These are phyloP conservation scores for Chalcis sispes DNA, from an alignment of 2,888 invertebrate genomes.

Conservation along the genomic window DNA sequence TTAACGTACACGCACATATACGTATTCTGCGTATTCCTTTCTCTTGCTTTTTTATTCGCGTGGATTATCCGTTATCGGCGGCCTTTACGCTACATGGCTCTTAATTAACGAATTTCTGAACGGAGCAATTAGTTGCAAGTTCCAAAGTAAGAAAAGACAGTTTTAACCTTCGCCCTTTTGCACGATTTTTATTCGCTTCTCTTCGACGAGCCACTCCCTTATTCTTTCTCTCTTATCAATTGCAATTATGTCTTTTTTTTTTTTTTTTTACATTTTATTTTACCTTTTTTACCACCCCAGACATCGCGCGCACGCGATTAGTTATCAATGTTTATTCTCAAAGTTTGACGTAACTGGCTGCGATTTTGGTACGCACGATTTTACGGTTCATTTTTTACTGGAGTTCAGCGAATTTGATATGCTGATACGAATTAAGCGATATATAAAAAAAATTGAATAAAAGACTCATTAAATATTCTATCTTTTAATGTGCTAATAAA, in stretches of 20 bases:
- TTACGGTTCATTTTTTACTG: too few species aligned
- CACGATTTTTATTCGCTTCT: not conserved
- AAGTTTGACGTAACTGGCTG: not conserved
- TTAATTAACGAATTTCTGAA: conserved; percentile 50
- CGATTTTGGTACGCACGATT: too few species aligned
- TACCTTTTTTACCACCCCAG: too few species aligned
- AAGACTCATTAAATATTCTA: too few species aligned
- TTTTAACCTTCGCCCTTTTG: conserved; percentile 32
- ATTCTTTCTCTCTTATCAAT: not conserved
- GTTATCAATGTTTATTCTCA: not conserved
- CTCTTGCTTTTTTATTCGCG: too few species aligned
- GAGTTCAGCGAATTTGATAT: too few species aligned
- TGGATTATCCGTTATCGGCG: conserved; percentile 36
- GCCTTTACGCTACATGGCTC: conserved; percentile 36
- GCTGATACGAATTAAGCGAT: too few species aligned
- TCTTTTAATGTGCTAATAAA: too few species aligned
- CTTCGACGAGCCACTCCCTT: not conserved
- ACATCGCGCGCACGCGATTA: not conserved
- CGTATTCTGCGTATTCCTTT: too few species aligned
- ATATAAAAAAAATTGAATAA: too few species aligned
- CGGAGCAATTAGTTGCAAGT: conserved; percentile 28
- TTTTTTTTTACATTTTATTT: too few species aligned
- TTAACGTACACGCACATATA: too few species aligned
- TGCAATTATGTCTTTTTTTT: not conserved
- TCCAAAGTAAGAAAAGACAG: not conserved